A percentile compares a stretch with the other conserved stretches of the same genome.
phyloP scores from a whole-genome alignment of 2,888 invertebrate species.

The Hecatera dysodea region DNA sequence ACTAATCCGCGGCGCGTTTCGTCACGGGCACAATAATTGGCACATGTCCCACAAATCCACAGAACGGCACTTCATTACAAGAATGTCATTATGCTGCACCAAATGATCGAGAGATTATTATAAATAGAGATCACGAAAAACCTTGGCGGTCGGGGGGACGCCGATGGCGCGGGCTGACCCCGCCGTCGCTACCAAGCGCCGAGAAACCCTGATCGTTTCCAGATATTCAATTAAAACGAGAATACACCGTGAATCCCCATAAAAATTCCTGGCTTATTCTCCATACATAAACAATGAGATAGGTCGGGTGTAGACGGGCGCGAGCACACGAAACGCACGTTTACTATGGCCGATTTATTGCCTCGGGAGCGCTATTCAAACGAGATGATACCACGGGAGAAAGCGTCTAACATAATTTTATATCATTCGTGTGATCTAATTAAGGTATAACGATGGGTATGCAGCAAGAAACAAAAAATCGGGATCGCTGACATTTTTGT shows the following conservation, averaged over 20 bases:
- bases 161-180: constrained; percentile 75
- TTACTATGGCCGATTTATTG: constrained; percentile 89
- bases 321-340: constrained; percentile 89
- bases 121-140: constrained; percentile 88
- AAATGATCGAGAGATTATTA: constrained; percentile 88
- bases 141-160: constrained; percentile 83
- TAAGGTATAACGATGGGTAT: constrained; percentile 88
- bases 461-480: constrained; percentile 91
- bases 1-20: constrained; percentile 79
- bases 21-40: constrained; percentile 88
- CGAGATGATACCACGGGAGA: constrained; percentile 79
- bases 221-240: constrained; percentile 83
- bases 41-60: constrained; percentile 89
- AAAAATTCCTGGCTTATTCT: constrained; percentile 89
- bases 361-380: constrained; percentile 78
- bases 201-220: constrained; percentile 73
- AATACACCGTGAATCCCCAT: constrained; percentile 82
- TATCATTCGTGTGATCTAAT: constrained; percentile 90
- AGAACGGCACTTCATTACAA: constrained; percentile 88
- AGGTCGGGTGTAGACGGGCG: constrained; percentile 89
- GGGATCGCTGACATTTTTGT: constrained; percentile 92
- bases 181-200: constrained; percentile 71
- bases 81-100: constrained; percentile 89
- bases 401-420: constrained; percentile 87
- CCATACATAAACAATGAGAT: constrained; percentile 91